phyloP scores from a whole-genome alignment of 2,888 invertebrate species.

The Athalia rosae region DNA sequence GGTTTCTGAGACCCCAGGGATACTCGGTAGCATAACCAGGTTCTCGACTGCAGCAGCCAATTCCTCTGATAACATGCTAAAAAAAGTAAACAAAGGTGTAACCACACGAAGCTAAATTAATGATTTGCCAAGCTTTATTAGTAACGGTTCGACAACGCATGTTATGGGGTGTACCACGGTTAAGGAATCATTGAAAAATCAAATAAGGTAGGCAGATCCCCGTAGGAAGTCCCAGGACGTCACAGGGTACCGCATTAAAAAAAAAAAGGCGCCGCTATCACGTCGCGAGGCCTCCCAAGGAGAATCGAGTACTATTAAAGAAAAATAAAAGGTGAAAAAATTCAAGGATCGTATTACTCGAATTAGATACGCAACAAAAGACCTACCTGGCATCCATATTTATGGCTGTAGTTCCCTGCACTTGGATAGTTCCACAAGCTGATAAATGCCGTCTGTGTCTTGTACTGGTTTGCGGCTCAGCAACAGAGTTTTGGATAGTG shows the following conservation, averaged over 20 bases:
- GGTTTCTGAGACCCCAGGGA: conserved; percentile 66
- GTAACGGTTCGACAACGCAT: not conserved
- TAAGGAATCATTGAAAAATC: too few relatives aligned
- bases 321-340: not conserved
- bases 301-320: conserved; percentile 56
- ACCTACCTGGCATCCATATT: conserved; percentile 71
- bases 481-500: conserved; percentile 71
- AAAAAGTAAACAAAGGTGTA: conserved; percentile 52
- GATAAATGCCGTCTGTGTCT: conserved; percentile 77
- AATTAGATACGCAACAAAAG: not conserved
- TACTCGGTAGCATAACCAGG: conserved; percentile 74
- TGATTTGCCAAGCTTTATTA: not conserved
- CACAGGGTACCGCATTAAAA: conserved; percentile 68
- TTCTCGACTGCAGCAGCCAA: conserved; percentile 78
- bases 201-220: conserved; percentile 59
- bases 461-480: conserved; percentile 69
- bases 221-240: conserved; percentile 71
- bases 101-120: conserved; percentile 49
- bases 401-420: conserved; percentile 60
- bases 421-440: conserved; percentile 74
- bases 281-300: conserved; percentile 71
- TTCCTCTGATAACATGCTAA: conserved; percentile 73
- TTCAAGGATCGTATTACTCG: not conserved
- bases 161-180: not conserved
- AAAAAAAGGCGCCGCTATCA: conserved; percentile 69